Evolutionary conservation across 2,113 vertebrate genomes (phyloP).

Genomic region (Calidris pygmaea): DNA sequence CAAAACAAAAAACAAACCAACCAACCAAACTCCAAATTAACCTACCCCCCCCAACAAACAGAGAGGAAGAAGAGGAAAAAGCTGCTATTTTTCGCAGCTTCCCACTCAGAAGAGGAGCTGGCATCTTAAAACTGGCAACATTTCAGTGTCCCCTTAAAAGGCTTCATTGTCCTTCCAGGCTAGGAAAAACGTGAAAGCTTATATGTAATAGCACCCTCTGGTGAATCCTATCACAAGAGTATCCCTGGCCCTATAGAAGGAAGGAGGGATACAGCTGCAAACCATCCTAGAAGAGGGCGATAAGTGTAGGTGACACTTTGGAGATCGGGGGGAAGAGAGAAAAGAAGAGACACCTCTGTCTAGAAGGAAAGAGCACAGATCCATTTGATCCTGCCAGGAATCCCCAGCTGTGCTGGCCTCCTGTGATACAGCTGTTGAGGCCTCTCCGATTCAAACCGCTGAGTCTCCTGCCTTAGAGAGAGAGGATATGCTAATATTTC

Average conservation of each 20-base stretch:
- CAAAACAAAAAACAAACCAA: not conserved
- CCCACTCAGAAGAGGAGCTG: not conserved
- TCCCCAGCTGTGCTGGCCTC: not conserved
- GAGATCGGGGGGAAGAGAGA: accelerated
- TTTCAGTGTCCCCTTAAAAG: conserved; percentile 36
- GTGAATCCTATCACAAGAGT: conserved; percentile 22
- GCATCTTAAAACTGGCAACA: conserved; percentile 1
- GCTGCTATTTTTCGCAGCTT: not conserved
- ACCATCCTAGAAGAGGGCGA: not conserved
- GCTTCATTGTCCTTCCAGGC: not conserved
- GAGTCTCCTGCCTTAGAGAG: not conserved
- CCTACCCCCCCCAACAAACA: not conserved
- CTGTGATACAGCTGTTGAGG: conserved; percentile 9
- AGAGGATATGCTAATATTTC: not conserved
- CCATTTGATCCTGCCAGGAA: conserved; percentile 20
- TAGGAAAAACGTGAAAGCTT: not conserved
- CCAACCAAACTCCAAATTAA: not conserved
- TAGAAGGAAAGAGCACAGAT: not conserved
- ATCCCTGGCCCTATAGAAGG: not conserved
- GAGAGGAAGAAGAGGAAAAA: not conserved
- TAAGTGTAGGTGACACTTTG: not conserved
- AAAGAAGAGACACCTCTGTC: not conserved
- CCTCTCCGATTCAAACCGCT: not conserved
- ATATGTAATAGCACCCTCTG: conserved; percentile 59
- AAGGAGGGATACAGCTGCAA: conserved; percentile 3